Evolutionary conservation across 2,797 vertebrate species (phyloP).

Genomic region (Pseudocheirus occidentalis): DNA sequence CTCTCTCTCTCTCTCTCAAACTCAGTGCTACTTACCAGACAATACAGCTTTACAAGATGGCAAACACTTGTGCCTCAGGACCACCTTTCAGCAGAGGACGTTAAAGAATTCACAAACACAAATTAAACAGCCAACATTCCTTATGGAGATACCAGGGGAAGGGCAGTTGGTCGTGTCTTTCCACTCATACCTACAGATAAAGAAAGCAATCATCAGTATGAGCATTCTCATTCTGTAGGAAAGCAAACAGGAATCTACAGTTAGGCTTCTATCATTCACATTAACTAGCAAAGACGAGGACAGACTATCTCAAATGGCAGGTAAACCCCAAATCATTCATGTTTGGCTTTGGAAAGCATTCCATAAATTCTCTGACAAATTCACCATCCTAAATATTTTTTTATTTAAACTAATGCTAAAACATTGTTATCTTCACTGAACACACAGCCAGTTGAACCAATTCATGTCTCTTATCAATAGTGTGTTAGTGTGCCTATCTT

Average conservation of each 20-base stretch:
- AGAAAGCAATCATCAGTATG: neutral
- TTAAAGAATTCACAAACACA: neutral
- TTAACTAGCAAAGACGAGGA: neutral
- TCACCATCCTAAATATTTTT: conserved; percentile 5
- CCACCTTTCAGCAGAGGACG: neutral
- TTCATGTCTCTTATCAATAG: neutral
- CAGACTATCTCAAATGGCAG: neutral
- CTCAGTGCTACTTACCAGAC: neutral
- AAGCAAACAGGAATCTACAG: neutral
- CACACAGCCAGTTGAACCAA: neutral
- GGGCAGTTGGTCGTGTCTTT: neutral
- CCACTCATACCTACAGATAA: neutral
- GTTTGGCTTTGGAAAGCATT: neutral
- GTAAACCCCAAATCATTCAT: neutral
- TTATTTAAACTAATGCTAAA: neutral
- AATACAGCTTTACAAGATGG: neutral
- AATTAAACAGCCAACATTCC: neutral
- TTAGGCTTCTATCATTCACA: neutral
- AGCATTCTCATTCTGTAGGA: neutral
- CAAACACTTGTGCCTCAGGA: neutral
- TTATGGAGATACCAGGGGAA: neutral
- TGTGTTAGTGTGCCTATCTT: neutral
- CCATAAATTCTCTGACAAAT: conserved; percentile 7
- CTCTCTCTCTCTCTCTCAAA: neutral
- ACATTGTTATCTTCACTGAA: conserved; percentile 8